Conservation (phyloP, 2,888 invertebrate species). For the Torymus tubicola region DNA sequence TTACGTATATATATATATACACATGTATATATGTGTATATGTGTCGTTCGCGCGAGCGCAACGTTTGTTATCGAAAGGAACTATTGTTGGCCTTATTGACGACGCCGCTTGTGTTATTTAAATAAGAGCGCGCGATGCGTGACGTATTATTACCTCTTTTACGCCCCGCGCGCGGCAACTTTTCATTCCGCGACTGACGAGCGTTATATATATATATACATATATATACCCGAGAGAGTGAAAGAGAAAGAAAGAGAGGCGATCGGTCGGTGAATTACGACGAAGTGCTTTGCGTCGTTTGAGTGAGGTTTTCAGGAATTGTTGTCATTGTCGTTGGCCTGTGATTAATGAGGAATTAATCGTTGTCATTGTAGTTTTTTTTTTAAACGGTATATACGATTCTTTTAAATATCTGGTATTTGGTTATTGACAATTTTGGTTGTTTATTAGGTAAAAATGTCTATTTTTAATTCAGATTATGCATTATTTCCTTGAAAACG, state of each 20-base stretch:
- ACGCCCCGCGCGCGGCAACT: conserved; percentile 20
- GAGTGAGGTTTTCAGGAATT: no score
- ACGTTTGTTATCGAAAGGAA: conserved; percentile 69
- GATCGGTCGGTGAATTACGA: background rate
- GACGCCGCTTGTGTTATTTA: conserved; percentile 67
- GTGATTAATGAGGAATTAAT: no score
- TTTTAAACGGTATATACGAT: no score
- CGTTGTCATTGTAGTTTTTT: no score
- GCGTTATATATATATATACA: conserved; percentile 42
- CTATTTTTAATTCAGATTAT: no score
- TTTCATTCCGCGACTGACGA: conserved; percentile 49
- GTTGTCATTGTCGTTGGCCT: no score
- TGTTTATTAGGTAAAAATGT: no score
- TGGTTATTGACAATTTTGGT: no score
- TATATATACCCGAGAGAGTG: conserved; percentile 1
- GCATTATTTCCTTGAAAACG: no score
- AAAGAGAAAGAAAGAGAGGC: background rate
- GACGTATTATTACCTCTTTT: conserved; percentile 48
- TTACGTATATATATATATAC: background rate
- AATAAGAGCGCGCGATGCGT: conserved; percentile 60
- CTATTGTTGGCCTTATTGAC: conserved; percentile 70
- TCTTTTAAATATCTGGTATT: no score
- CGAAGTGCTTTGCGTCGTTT: background rate
- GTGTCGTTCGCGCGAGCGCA: conserved; percentile 28
- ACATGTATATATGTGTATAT: conserved; percentile 35